Conservation (phyloP, 1,140 invertebrate species). For the Xylocopa sonorina region DNA sequence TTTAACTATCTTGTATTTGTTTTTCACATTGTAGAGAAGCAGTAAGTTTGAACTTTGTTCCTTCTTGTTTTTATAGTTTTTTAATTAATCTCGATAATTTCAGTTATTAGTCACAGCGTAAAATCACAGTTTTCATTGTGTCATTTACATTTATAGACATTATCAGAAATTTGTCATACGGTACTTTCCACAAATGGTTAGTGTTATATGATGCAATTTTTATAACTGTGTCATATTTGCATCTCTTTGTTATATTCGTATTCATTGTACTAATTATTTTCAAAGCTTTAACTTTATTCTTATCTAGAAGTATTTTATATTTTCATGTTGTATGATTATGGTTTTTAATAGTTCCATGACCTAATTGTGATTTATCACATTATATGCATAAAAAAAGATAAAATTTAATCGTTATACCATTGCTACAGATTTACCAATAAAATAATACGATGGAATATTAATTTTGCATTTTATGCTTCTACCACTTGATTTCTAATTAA, state of each 20-base stretch:
- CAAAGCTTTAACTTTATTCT: background rate
- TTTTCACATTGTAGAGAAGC: background rate
- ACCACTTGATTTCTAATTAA: too few species aligned
- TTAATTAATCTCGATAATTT: background rate
- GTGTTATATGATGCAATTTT: constrained; percentile 16
- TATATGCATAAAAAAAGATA: background rate
- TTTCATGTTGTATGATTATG: background rate
- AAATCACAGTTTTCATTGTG: background rate
- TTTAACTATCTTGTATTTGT: background rate
- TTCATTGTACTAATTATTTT: background rate
- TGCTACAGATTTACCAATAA: background rate
- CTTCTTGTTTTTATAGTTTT: background rate
- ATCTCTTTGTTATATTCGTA: background rate
- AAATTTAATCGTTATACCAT: background rate
- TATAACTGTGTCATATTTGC: constrained; percentile 10
- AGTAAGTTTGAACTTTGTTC: background rate
- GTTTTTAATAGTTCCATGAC: constrained; percentile 20
- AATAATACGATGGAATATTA: too few species aligned
- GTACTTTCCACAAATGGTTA: background rate
- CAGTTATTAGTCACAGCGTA: constrained; percentile 9
- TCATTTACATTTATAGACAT: background rate
- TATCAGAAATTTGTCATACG: background rate
- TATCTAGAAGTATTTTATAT: constrained; percentile 21
- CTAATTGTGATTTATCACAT: constrained; percentile 22
- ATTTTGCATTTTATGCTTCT: too few species aligned